Base-by-base conservation (phyloP, 2,888 invertebrate genomes). In the Polietes domitor region DNA sequence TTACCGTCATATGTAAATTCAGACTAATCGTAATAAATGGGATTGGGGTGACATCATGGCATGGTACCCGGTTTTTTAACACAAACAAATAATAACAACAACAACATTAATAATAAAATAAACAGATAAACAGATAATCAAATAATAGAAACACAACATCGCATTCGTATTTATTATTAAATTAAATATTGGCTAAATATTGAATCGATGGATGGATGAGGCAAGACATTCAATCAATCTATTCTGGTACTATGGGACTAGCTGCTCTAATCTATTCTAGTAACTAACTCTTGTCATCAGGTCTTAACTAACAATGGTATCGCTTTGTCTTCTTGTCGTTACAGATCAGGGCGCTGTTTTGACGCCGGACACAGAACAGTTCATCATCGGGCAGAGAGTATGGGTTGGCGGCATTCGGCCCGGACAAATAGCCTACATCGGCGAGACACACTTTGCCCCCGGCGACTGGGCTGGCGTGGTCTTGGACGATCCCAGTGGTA, bases 391-490 rank as follows among this genome's bases (percentile, higher is more conserved):
- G 32, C 97, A 99, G 91, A 94, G 96, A 85, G 97, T 99, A 87
- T 99, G 97, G 96, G 98, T 98, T 85, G 97, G 97, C 88, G 98
- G 98, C 77, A 95, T 95, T 74, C 98, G 98, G 91, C 95, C 97
- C 1, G 99, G 98, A 43, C 95, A 96, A 90, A 97, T 99, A 87
- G 97, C 98, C 53, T 99, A 96, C 92, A 92, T 92, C 50, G 91
- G 99, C 37, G 97, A 97, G 90, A 98, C 98, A 73, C 97, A 98
- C 92, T 99, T 99, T 93, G 99, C 98, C 17, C 97, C 98, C 21
- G 99, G 99, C 82, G 98, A 99, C 87, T 99, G 99, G 99, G 99
- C 98, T 70, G 99, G 99, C 71, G 96, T 99, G 82, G 99, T 98
- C 83, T 95, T 99, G 87, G 99, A 99, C 92, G 97, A 98, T 88